A percentile compares a stretch with the other conserved stretches of the same genome.
Evolutionary conservation across 2,888 invertebrate species (phyloP).

Genomic region (Anthophora plumipes): DNA sequence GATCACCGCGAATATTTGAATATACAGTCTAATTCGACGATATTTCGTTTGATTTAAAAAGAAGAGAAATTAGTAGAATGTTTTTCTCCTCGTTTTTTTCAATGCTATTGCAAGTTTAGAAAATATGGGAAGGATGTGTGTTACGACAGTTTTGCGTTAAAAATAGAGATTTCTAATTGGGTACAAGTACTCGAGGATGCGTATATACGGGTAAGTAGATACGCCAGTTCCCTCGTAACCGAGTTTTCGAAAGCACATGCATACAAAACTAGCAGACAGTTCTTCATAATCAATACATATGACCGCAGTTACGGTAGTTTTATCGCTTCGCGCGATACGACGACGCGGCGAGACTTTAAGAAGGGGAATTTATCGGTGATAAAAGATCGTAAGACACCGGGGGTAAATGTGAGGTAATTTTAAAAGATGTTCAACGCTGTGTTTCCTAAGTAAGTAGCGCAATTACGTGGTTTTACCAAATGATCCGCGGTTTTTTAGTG

Average conservation of each 20-base stretch:
- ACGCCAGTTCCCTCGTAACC: slow-evolving; percentile 4
- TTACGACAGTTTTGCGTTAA: neutral
- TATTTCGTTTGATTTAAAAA: no score
- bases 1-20: no score
- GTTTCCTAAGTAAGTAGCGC: neutral
- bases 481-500: neutral
- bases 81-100: no score
- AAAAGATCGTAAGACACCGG: neutral
- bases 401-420: slow-evolving; percentile 4
- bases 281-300: slow-evolving; percentile 26
- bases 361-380: slow-evolving; percentile 2
- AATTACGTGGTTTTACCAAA: neutral
- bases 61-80: no score
- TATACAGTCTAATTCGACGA: no score
- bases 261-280: neutral
- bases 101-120: no score
- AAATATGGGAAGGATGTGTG: no score
- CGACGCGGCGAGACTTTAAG: neutral
- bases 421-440: slow-evolving; percentile 4
- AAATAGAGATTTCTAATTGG: neutral
- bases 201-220: neutral
- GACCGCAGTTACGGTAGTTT: slow-evolving; percentile 22
- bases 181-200: no score
- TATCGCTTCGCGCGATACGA: neutral
- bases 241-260: slow-evolving; percentile 14